A percentile compares a stretch with the other conserved stretches of the same genome.
Conservation (phyloP, 2,113 vertebrate species). For the Mus pahari region DNA sequence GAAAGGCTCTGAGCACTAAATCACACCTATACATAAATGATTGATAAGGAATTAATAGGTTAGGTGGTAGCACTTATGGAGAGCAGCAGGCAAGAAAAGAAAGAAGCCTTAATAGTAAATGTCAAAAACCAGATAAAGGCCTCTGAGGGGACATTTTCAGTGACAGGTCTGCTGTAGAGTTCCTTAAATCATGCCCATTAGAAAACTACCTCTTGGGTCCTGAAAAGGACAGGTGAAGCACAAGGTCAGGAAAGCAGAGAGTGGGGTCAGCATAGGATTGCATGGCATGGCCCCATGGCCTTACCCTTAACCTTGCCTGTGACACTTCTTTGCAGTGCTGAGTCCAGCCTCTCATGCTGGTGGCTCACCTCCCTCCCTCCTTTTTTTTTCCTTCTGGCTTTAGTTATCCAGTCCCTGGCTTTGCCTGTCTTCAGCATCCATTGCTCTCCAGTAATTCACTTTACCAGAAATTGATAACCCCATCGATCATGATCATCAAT, state of each 20-base stretch:
- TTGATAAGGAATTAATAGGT: slow-evolving; percentile 68
- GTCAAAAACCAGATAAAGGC: slow-evolving; percentile 18
- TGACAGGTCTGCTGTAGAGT: background rate
- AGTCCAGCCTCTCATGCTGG: too few species aligned
- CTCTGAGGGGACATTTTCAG: background rate
- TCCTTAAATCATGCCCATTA: background rate
- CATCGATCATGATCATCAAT: background rate
- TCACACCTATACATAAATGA: slow-evolving; percentile 67
- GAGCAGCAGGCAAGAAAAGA: slow-evolving; percentile 50
- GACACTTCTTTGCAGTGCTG: background rate
- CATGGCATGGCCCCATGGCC: background rate
- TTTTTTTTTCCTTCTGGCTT: background rate
- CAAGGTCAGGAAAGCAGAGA: background rate
- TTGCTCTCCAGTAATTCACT: background rate
- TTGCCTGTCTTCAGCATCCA: background rate
- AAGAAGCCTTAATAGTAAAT: slow-evolving; percentile 27
- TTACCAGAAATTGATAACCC: background rate
- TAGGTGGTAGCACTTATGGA: slow-evolving; percentile 48
- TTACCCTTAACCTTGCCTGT: background rate
- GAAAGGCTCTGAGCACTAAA: slow-evolving; percentile 57
- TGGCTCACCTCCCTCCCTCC: too few species aligned
- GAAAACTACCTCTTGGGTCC: background rate
- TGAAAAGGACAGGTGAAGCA: background rate
- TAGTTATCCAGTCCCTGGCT: background rate
- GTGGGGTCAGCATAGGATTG: background rate